phyloP scores from a whole-genome alignment of 2,888 invertebrate genomes.

The Thalpophila matura region DNA sequence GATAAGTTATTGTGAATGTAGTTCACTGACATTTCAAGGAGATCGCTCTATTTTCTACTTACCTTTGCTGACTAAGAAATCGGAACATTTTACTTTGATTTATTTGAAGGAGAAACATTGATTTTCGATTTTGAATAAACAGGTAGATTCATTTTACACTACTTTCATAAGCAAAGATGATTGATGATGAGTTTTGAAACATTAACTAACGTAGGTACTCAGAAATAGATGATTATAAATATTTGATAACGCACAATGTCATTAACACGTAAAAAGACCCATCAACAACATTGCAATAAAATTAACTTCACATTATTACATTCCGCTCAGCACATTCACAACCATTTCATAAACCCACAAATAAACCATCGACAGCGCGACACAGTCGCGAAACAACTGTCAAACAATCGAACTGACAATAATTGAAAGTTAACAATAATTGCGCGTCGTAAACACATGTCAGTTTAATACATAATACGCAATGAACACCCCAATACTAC shows the following conservation, averaged over 20 bases:
- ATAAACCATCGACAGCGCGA: constrained; percentile 13
- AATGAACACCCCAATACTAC: constrained; percentile 54
- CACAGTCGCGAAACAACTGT: constrained; percentile 61
- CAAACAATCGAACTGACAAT: constrained; percentile 52
- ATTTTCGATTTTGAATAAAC: neutral
- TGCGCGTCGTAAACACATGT: constrained; percentile 56
- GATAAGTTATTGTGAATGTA: constrained; percentile 54
- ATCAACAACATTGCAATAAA: constrained; percentile 5
- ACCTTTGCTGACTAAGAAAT: constrained; percentile 22
- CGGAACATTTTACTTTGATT: constrained; percentile 10
- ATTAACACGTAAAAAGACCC: neutral
- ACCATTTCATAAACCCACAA: constrained; percentile 20
- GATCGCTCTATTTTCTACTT: constrained; percentile 42
- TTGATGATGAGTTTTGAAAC: no score
- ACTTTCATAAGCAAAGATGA: no score
- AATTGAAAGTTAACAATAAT: constrained; percentile 66
- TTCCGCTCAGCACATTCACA: constrained; percentile 1
- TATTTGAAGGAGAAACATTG: neutral
- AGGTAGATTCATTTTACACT: neutral
- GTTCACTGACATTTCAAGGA: constrained; percentile 36
- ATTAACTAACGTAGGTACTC: no score
- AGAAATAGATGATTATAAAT: no score
- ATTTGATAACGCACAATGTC: neutral
- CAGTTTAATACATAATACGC: constrained; percentile 58
- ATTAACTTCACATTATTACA: constrained; percentile 26